A percentile compares a stretch with the other conserved stretches of the same genome.
phyloP scores from a whole-genome alignment of 2,113 vertebrate species.

The Aphyosemion australe region DNA sequence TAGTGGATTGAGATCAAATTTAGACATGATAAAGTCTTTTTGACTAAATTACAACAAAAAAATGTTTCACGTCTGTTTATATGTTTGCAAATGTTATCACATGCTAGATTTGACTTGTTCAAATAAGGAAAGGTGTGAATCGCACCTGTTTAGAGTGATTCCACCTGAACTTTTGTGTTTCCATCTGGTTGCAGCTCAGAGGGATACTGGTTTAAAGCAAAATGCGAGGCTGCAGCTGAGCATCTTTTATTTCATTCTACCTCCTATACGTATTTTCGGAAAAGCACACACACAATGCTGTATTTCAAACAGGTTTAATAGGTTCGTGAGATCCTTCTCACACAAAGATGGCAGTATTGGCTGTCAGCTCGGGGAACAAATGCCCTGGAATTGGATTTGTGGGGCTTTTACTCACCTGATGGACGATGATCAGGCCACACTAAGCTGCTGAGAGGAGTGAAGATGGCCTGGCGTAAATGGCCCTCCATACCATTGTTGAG shows the following conservation, averaged over 20 bases:
- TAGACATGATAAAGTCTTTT: too few relatives aligned
- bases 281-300: slow-evolving; percentile 8
- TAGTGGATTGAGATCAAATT: too few relatives aligned
- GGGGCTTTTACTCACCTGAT: slow-evolving; percentile 51
- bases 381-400: slow-evolving; percentile 53
- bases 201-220: neutral
- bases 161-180: too few relatives aligned
- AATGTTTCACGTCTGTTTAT: too few relatives aligned
- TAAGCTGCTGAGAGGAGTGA: slow-evolving; percentile 41
- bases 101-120: too few relatives aligned
- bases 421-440: slow-evolving; percentile 48
- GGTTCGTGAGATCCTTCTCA: slow-evolving; percentile 30
- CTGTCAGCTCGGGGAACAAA: slow-evolving; percentile 41
- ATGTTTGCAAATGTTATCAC: too few relatives aligned
- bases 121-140: too few relatives aligned
- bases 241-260: too few relatives aligned
- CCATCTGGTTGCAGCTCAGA: too few relatives aligned
- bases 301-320: slow-evolving; percentile 13
- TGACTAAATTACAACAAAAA: too few relatives aligned
- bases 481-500: slow-evolving; percentile 59
- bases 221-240: too few relatives aligned
- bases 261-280: neutral
- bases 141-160: too few relatives aligned
- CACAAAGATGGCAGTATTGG: slow-evolving; percentile 23
- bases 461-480: slow-evolving; percentile 52